A percentile compares a stretch with the other conserved stretches of the same genome.
phyloP scores from a whole-genome alignment of 2,888 invertebrate genomes.

The Eutolmus rufibarbis region DNA sequence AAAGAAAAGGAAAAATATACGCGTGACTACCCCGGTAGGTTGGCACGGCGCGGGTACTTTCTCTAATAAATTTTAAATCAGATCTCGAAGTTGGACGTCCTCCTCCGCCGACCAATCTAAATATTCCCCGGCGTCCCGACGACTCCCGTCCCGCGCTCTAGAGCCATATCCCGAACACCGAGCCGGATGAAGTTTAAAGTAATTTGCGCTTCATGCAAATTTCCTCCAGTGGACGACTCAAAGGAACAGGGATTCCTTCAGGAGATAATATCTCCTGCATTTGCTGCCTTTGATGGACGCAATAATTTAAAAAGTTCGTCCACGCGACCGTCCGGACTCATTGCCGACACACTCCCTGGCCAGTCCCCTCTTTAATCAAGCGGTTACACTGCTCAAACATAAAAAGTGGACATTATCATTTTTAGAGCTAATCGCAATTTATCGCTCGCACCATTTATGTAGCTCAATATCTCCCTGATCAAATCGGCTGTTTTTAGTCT shows the following conservation, averaged over 20 bases:
- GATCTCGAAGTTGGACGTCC: neutral
- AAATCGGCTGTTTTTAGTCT: neutral
- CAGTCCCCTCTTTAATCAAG: neutral
- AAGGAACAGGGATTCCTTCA: neutral
- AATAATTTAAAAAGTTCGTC: slow-evolving; percentile 29
- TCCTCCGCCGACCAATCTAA: neutral
- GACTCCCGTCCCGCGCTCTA: neutral
- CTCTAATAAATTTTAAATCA: slow-evolving; percentile 31
- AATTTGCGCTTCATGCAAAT: slow-evolving; percentile 24
- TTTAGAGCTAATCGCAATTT: neutral
- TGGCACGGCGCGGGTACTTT: neutral
- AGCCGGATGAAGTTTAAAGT: slow-evolving; percentile 19
- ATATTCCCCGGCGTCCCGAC: neutral
- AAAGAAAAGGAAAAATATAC: too few relatives aligned
- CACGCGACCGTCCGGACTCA: neutral
- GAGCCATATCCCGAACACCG: neutral
- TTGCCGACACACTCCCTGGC: neutral
- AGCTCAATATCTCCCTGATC: neutral
- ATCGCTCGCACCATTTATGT: neutral
- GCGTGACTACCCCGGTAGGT: neutral
- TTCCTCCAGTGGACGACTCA: slow-evolving; percentile 2
- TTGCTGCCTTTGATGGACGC: slow-evolving; percentile 22
- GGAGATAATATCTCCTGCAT: slow-evolving; percentile 23
- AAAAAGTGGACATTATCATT: neutral
- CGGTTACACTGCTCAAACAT: neutral